Evolutionary conservation across 2,797 vertebrate genomes (phyloP), one percentile per base, ranked within the genome.

Genomic region (Taenioides sp.): DNA sequence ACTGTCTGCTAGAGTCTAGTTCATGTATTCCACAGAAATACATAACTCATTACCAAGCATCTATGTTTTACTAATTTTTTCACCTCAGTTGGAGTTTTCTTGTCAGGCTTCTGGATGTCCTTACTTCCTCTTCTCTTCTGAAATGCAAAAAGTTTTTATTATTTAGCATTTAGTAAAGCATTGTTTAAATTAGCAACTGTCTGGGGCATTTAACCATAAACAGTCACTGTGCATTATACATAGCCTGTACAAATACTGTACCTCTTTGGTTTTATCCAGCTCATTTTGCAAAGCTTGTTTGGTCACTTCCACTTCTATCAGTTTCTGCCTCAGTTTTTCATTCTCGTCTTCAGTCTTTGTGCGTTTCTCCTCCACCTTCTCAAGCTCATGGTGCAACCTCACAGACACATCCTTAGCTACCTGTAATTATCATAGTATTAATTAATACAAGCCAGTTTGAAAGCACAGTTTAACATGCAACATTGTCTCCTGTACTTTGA

Each of bases 321-420:
- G 95, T 71, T 97, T 96, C 87, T 98, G 96, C 70, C 97, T 94
- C 82, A 99, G 87, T 69, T 96, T 96, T 79, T 98, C 97, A 59
- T 99, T 99, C 91, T 99, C 97, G 34, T 98, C 97, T 80, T 99
- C 97, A 1, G 97, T 98, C 87, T 96, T 96, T 1, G 96, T 95
- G 47, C 97, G 94, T 73, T 98, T 99, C 90, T 99, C 97, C 90
- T 98, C 97, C 80, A 99, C 96, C 0, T 97, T 99, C 91, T 98
- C 97, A 83, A 99, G 85, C 86, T 99, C 97, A 0, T 99, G 96
- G 84, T 98, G 97, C 86, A 99, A 95, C 88, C 97, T 95, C 81
- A 99, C 97, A 0, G 97, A 99, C 52, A 99, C 97, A 71, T 99
- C 97, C 82, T 98, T 99, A 18, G 97, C 97, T 72, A 99, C 97